Conservation (phyloP, 53 echinoderm and acorn worm species). For the Astropecten irregularis region DNA sequence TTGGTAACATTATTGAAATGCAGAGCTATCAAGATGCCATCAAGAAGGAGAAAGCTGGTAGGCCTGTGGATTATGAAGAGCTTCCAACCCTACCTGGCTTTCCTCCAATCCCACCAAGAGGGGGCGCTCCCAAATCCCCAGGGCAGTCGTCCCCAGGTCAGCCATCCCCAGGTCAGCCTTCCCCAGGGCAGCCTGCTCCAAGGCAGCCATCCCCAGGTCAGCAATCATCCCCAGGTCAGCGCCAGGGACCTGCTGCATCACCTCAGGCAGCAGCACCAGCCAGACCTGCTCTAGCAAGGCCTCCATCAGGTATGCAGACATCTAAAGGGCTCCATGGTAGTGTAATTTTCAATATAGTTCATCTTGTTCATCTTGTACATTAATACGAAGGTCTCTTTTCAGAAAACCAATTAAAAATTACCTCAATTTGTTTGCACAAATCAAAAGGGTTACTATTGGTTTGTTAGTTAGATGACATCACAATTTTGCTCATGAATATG, state of each 20-base stretch:
- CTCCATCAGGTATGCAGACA: constrained; percentile 44
- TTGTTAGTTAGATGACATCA: no score
- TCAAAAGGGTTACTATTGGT: no score
- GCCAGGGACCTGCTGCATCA: constrained; percentile 2
- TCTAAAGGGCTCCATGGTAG: not conserved
- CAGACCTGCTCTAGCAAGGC: constrained; percentile 55
- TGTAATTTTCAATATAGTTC: not conserved
- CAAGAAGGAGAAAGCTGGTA: constrained; percentile 81
- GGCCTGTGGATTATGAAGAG: constrained; percentile 83
- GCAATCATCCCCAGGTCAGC: constrained; percentile 19
- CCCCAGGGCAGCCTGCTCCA: constrained; percentile 32
- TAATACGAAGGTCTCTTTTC: not conserved
- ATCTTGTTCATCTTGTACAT: not conserved
- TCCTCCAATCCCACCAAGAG: constrained; percentile 73
- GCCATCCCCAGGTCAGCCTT: constrained; percentile 52
- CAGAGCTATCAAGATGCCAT: constrained; percentile 94
- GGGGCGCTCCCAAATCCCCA: constrained; percentile 26
- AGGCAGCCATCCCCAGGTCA: constrained; percentile 23
- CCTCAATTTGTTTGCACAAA: no score
- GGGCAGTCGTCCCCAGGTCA: constrained; percentile 18
- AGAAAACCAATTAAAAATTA: no score
- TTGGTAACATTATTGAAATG: not conserved
- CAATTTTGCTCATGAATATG: no score
- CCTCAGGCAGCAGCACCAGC: not conserved
- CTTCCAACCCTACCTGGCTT: constrained; percentile 86